These are phyloP conservation scores for Girardinus metallicus DNA, from an alignment of 2,797 vertebrate genomes.

Conservation along the genomic window DNA sequence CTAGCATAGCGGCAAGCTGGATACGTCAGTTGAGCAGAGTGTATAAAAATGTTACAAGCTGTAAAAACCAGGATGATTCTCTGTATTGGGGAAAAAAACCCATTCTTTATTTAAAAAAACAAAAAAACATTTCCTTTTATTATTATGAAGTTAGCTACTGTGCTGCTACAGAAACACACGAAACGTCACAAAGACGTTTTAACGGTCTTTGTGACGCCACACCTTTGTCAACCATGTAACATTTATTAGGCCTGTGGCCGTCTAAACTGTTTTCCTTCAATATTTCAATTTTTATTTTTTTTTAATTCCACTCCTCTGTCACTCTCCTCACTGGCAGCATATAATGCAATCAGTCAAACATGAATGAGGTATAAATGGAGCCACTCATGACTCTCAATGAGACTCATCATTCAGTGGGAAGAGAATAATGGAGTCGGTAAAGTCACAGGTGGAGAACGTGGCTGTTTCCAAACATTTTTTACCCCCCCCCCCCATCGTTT, in stretches of 20 bases:
- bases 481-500: not conserved
- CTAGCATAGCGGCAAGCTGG: conserved; percentile 24
- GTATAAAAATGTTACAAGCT: conserved; percentile 57
- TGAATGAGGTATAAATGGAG: conserved; percentile 59
- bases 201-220: conserved; percentile 8
- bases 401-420: conserved; percentile 52
- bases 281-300: too few species aligned
- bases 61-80: conserved; percentile 40
- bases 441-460: conserved; percentile 26
- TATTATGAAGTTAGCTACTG: conserved; percentile 49
- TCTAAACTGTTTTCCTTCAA: conserved; percentile 17
- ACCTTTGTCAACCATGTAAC: conserved; percentile 25
- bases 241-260: conserved; percentile 41
- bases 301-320: conserved; percentile 12
- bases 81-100: conserved; percentile 27
- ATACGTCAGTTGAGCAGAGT: conserved; percentile 48
- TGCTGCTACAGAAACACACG: conserved; percentile 7
- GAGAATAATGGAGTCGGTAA: conserved; percentile 19
- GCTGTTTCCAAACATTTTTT: conserved; percentile 11
- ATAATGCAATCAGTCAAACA: conserved; percentile 54
- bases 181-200: conserved; percentile 31
- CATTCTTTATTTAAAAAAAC: conserved; percentile 13
- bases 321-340: conserved; percentile 16
- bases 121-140: conserved; percentile 50
- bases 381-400: conserved; percentile 47